Base-by-base conservation (phyloP, 2,113 vertebrate species). In the Progne subis region DNA sequence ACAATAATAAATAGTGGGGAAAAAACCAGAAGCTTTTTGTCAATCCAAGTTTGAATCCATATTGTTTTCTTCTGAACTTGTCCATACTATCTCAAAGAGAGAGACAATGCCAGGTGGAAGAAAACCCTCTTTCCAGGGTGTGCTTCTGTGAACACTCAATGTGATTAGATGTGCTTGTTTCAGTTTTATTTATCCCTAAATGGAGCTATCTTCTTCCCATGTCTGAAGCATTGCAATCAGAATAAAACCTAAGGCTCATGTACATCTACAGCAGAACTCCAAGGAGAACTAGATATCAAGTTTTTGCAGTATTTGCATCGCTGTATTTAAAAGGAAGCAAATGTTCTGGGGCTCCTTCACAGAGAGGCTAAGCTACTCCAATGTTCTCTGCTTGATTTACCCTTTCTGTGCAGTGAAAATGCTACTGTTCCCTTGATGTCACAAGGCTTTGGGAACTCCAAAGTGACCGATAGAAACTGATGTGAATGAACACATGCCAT, bases 41-140 rank as follows among this genome's bases (percentile, higher is more conserved):
- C 41, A 44, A 44, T 61, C 11, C 20, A 55, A 31, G 70, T 67
- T 57, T 77, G 16, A 85, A 82, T 86, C 67, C 20, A 4, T 53
- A 43, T 39, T 37, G 7, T 79, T 65, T 82, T 86, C 39, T 72
- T 65, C 34, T 88, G 63, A 80, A n/a, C 12, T 10, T 3, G 0
- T 49, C 0, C 0, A 63, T 67, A 28, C 43, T 34, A n/a, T 18
- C 52, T 24, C 1, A 5, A 82, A 31, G 14, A 55, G 32, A 59
- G 47, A 53, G 28, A 17, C 29, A 59, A 28, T 39, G 64, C 18
- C 18, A 5, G 16, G 29, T 14, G 28, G 67, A 61, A 44, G n/a
- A 31, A 61, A 29, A 32, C 15, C 9, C 49, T 43, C 39, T 67
- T 83, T 34, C 32, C 20, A 9, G 4, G 16, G 41, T 21, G 4